These are phyloP conservation scores for Pelodytes ibericus DNA, from an alignment of 2,797 vertebrate species.

Conservation along the genomic window DNA sequence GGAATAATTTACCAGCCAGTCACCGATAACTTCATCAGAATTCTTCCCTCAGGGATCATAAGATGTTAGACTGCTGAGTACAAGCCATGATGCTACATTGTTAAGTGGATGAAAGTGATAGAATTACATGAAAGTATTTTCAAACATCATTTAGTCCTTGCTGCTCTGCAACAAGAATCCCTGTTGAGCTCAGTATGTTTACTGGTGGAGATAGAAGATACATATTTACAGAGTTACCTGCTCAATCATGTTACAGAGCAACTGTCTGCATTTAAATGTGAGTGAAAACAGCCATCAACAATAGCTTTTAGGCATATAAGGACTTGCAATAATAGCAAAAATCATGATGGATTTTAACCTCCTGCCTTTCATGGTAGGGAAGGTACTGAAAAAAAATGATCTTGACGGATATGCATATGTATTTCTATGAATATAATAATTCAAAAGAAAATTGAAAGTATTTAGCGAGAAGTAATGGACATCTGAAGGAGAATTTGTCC, in stretches of 20 bases:
- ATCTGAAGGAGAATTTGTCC: slow-evolving; percentile 55
- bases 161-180: slow-evolving; percentile 64
- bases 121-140: slow-evolving; percentile 83
- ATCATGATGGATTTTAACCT: slow-evolving; percentile 44
- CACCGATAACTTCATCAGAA: slow-evolving; percentile 70
- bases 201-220: slow-evolving; percentile 54
- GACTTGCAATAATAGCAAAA: slow-evolving; percentile 45
- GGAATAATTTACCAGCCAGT: slow-evolving; percentile 64
- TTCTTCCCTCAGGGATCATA: slow-evolving; percentile 67
- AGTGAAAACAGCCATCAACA: slow-evolving; percentile 44
- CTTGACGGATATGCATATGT: background rate
- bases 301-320: slow-evolving; percentile 42
- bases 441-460: slow-evolving; percentile 50
- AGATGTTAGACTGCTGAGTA: slow-evolving; percentile 67
- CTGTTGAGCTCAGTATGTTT: slow-evolving; percentile 71
- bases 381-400: slow-evolving; percentile 23
- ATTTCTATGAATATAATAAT: slow-evolving; percentile 52
- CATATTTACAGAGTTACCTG: slow-evolving; percentile 59
- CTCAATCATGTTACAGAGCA: slow-evolving; percentile 49
- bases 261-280: slow-evolving; percentile 55
- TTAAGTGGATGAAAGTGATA: slow-evolving; percentile 81
- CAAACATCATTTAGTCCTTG: slow-evolving; percentile 75
- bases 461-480: slow-evolving; percentile 52
- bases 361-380: slow-evolving; percentile 28
- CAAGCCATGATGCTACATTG: slow-evolving; percentile 67